A percentile compares a stretch with the other conserved stretches of the same genome.
phyloP scores from a whole-genome alignment of 2,888 invertebrate species.

The Trisateles emortualis region DNA sequence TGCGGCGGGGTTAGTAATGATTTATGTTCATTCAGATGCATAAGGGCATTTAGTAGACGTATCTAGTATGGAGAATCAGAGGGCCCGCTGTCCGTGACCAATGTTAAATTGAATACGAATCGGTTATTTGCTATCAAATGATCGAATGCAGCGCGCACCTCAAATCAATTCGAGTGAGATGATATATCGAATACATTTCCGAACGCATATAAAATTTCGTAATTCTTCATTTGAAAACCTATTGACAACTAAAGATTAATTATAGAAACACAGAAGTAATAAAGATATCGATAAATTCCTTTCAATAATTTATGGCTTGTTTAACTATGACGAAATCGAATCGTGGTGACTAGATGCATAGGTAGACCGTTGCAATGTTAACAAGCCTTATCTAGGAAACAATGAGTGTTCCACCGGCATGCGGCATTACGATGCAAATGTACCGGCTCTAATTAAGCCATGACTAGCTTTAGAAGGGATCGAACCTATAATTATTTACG shows the following conservation, averaged over 20 bases:
- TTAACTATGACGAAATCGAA: conserved; percentile 28
- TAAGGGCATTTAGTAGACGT: conserved; percentile 55
- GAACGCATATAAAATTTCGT: conserved; percentile 30
- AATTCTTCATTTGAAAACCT: conserved; percentile 15
- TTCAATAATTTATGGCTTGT: conserved; percentile 14
- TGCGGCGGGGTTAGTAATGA: conserved; percentile 54
- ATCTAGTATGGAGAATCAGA: conserved; percentile 61
- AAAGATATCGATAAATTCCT: conserved; percentile 23
- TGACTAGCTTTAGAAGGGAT: conserved; percentile 46
- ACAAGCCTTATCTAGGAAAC: conserved; percentile 67
- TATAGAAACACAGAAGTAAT: conserved; percentile 14
- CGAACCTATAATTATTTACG: conserved; percentile 55
- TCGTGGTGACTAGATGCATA: conserved; percentile 31
- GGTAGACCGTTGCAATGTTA: conserved; percentile 51
- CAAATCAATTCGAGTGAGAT: conserved; percentile 70
- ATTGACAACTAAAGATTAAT: conserved; percentile 26
- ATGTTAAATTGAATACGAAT: conserved; percentile 77
- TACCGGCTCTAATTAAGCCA: conserved; percentile 67
- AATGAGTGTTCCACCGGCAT: conserved; percentile 56
- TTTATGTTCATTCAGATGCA: conserved; percentile 74
- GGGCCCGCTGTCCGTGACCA: conserved; percentile 69
- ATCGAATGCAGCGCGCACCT: conserved; percentile 58
- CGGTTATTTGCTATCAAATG: conserved; percentile 68
- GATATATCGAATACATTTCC: conserved; percentile 51
- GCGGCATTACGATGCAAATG: conserved; percentile 66